Evolutionary conservation across 2,888 invertebrate species (phyloP).

Genomic region (Cetonia aurata): DNA sequence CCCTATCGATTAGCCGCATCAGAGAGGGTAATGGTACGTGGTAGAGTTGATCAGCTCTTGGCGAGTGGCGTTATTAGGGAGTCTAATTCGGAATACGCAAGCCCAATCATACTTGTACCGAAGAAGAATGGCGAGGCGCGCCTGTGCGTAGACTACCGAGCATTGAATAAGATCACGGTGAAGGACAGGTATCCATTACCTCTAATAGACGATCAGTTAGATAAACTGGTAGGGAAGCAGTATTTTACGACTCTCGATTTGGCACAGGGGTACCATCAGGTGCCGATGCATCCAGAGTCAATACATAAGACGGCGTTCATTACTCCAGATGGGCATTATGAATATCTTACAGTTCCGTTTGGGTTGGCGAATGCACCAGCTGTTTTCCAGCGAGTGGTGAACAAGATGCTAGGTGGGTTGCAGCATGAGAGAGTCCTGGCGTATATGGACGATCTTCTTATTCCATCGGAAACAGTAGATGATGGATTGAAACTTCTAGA

Average conservation of each 20-base stretch:
- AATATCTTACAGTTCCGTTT: slow-evolving; percentile 55
- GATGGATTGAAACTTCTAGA: slow-evolving; percentile 46
- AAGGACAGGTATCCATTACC: background rate
- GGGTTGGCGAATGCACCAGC: slow-evolving; percentile 59
- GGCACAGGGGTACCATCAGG: too few relatives aligned
- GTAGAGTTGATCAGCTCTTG: too few relatives aligned
- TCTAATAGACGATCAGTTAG: too few relatives aligned
- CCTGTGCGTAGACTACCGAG: too few relatives aligned
- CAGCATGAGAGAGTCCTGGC: slow-evolving; percentile 40
- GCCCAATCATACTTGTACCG: too few relatives aligned
- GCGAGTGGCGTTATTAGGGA: too few relatives aligned
- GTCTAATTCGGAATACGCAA: slow-evolving; percentile 1
- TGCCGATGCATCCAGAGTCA: too few relatives aligned
- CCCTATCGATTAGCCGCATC: too few relatives aligned
- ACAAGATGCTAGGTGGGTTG: slow-evolving; percentile 47
- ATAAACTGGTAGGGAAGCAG: background rate
- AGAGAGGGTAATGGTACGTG: too few relatives aligned
- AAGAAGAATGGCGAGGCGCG: too few relatives aligned
- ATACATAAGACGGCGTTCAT: too few relatives aligned
- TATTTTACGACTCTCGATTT: slow-evolving; percentile 32
- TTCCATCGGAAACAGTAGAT: slow-evolving; percentile 47
- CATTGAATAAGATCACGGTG: too few relatives aligned
- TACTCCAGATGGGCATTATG: slow-evolving; percentile 59
- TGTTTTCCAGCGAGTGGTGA: slow-evolving; percentile 49
- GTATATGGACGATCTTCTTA: slow-evolving; percentile 47